Base-by-base conservation (phyloP, 2,888 invertebrate genomes). In the Chamaedrilus cognettii region DNA sequence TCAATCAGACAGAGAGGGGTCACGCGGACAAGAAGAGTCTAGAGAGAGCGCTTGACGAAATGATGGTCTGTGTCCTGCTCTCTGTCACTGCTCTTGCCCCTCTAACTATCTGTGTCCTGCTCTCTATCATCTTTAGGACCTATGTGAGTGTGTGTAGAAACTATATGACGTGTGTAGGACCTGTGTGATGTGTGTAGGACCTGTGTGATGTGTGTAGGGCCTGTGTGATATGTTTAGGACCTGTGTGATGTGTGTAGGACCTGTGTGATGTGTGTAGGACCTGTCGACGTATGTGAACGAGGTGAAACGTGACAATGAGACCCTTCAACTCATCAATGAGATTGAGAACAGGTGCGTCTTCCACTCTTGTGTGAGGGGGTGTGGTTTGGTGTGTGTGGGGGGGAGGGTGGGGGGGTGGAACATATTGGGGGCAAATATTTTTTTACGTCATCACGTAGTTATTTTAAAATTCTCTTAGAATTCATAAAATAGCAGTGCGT, bases 221-320 rank as follows among this genome's bases (percentile, higher is more conserved):
- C n/a, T n/a, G n/a, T n/a, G n/a, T n/a, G n/a, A n/a, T n/a, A n/a
- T n/a, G n/a, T n/a, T n/a, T n/a, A n/a, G n/a, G n/a, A n/a, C n/a
- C n/a, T n/a, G n/a, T 42, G 42, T 42, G 11, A 19, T 42, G 11
- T 11, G 7, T 42, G 19, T 42, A 11, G 7, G 42, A 42, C 19
- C 42, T 7, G 42, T n/a, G 26, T 60, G 33, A 26, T 60, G n/a
- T 42, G 4, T 30, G 23, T 42, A 72, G 83, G 96, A 98, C 84
- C 91, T 98, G 35, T 94, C 96, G 2, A 91, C 94, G 79, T 99
- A 94, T 84, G 95, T 98, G 70, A 99, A 99, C 84, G 99, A 99
- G 86, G 94, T 96, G 60, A 97, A 96, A 78, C 87, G 98, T 64
- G 98, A 99, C 85, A 93, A 93, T 65, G 98, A 98, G 82, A 93